phyloP scores from a whole-genome alignment of 2,113 vertebrate species.

The Rhizomys pruinosus region DNA sequence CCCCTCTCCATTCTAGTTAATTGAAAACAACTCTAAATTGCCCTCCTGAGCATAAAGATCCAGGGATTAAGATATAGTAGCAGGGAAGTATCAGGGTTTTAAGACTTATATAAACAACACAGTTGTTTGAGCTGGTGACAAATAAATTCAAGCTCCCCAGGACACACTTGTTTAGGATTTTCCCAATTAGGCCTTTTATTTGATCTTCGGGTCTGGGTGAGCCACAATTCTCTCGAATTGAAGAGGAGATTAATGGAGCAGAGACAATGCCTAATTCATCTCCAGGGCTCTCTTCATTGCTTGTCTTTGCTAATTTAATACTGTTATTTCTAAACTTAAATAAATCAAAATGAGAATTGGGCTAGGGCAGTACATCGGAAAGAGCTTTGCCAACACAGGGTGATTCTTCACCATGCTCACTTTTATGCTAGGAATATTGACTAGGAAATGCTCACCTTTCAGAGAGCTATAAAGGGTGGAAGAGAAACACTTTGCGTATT shows the following conservation, averaged over 20 bases:
- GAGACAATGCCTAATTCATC: constrained; percentile 89
- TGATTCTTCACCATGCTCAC: not conserved
- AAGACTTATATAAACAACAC: constrained; percentile 90
- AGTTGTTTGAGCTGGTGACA: constrained; percentile 90
- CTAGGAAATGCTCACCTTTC: constrained; percentile 28
- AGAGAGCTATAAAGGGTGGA: not conserved
- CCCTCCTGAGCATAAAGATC: constrained; percentile 88
- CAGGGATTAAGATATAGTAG: constrained; percentile 87
- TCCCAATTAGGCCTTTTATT: constrained; percentile 92
- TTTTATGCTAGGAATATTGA: constrained; percentile 8
- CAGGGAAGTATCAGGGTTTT: constrained; percentile 85
- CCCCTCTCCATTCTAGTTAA: constrained; percentile 88
- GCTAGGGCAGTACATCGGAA: constrained; percentile 64
- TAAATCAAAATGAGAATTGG: constrained; percentile 91
- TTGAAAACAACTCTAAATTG: constrained; percentile 90
- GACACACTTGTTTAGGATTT: constrained; percentile 90
- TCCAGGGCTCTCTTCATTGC: constrained; percentile 88
- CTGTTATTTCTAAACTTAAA: constrained; percentile 86
- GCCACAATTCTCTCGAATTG: constrained; percentile 88
- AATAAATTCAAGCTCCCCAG: constrained; percentile 89
- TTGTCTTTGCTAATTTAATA: constrained; percentile 89
- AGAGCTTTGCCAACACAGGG: not conserved
- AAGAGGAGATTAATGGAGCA: constrained; percentile 89
- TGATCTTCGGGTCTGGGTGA: constrained; percentile 89
- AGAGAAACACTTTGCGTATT: constrained; percentile 41